Evolutionary conservation across 64 coral and sea anemone species (phyloP).

Genomic region (Stylophora pistillata): DNA sequence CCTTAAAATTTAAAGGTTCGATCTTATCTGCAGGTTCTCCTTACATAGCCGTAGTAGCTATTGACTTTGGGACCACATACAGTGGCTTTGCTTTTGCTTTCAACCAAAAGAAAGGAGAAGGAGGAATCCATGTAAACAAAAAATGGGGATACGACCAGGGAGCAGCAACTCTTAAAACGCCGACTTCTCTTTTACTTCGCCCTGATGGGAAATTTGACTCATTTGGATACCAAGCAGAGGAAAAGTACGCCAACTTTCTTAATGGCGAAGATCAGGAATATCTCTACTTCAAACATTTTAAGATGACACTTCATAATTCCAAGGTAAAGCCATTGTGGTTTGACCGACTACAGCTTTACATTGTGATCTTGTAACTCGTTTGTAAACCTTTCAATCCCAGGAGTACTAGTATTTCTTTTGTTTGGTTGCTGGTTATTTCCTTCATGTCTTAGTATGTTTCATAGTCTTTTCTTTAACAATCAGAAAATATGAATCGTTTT

Average conservation of each 20-base stretch:
- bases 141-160: conserved; percentile 11
- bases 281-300: conserved; percentile 31
- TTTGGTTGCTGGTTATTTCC: no score
- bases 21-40: neutral
- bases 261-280: neutral
- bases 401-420: no score
- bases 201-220: conserved; percentile 1
- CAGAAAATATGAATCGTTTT: no score
- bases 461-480: no score
- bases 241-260: conserved; percentile 10
- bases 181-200: neutral
- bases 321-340: neutral
- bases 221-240: conserved; percentile 35
- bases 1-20: no score
- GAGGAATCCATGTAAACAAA: conserved; percentile 1
- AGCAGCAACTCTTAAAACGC: neutral
- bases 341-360: no score
- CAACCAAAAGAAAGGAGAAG: neutral
- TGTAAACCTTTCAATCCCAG: no score
- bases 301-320: conserved; percentile 29
- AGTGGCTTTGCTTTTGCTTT: conserved; percentile 24
- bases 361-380: no score
- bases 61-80: conserved; percentile 32
- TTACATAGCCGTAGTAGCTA: conserved; percentile 1
- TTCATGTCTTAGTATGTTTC: no score